Evolutionary conservation across 2,797 vertebrate genomes (phyloP).

Genomic region (Martes flavigula): DNA sequence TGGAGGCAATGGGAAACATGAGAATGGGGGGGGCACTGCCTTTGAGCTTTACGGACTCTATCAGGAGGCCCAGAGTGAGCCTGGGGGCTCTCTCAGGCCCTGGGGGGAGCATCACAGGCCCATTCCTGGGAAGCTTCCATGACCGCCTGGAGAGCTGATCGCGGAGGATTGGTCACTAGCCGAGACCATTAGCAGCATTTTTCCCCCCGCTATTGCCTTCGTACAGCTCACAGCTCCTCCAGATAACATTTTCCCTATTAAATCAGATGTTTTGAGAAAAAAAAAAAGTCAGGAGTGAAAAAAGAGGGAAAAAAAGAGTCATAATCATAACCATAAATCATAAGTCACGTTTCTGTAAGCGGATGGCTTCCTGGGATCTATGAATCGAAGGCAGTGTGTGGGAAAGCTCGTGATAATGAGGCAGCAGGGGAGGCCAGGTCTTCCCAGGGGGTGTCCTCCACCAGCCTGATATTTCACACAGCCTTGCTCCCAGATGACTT

Average conservation of each 20-base stretch:
- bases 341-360: constrained; percentile 1
- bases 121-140: neutral
- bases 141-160: neutral
- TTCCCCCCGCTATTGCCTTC: constrained; percentile 6
- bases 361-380: constrained; percentile 17
- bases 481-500: constrained; percentile 24
- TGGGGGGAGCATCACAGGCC: neutral
- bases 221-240: constrained; percentile 48
- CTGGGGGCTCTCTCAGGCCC: neutral
- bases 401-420: constrained; percentile 63
- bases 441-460: neutral
- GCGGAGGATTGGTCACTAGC: constrained; percentile 13
- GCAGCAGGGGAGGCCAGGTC: neutral
- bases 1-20: neutral
- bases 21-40: accelerated
- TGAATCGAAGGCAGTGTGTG: neutral
- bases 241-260: constrained; percentile 51
- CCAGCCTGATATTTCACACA: constrained; percentile 24
- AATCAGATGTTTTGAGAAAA: constrained; percentile 66
- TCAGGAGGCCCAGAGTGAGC: neutral
- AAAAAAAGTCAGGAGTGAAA: neutral
- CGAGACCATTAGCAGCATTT: neutral
- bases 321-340: constrained; percentile 50
- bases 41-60: neutral
- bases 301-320: neutral